phyloP scores from a whole-genome alignment of 1,140 invertebrate genomes.

The Vanessa tameamea region DNA sequence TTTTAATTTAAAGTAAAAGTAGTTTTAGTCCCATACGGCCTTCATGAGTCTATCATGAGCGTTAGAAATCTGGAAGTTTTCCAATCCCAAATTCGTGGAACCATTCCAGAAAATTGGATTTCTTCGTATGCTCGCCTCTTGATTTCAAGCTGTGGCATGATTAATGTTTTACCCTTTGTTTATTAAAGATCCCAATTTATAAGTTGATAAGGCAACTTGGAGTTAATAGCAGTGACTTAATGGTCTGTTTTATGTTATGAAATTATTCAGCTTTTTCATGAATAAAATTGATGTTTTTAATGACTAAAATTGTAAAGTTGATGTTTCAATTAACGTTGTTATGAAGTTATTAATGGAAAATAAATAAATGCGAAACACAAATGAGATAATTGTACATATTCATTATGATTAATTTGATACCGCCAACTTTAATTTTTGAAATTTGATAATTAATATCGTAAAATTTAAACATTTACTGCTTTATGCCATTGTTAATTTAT shows the following conservation, averaged over 20 bases:
- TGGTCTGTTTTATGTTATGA: neutral
- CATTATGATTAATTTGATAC: no score
- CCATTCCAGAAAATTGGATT: slow-evolving; percentile 58
- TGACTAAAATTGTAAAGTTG: no score
- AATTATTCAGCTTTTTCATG: no score
- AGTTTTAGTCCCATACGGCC: slow-evolving; percentile 25
- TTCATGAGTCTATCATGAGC: slow-evolving; percentile 45
- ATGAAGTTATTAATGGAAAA: no score
- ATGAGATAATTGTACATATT: no score
- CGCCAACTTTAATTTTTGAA: no score
- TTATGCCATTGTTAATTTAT: no score
- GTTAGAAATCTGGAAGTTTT: slow-evolving; percentile 59
- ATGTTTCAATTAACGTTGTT: no score
- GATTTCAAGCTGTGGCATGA: slow-evolving; percentile 51
- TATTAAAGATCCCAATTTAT: slow-evolving; percentile 30
- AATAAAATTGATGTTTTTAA: no score
- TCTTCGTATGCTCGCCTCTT: slow-evolving; percentile 47
- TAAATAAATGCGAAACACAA: no score
- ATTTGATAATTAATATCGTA: no score
- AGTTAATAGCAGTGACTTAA: neutral
- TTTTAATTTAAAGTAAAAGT: slow-evolving; percentile 32
- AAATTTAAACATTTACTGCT: no score
- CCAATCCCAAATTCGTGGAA: slow-evolving; percentile 55
- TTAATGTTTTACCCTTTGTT: slow-evolving; percentile 44
- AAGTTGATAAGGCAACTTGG: neutral